Conservation (phyloP, 2,113 vertebrate species). For the Blennius ocellaris region DNA sequence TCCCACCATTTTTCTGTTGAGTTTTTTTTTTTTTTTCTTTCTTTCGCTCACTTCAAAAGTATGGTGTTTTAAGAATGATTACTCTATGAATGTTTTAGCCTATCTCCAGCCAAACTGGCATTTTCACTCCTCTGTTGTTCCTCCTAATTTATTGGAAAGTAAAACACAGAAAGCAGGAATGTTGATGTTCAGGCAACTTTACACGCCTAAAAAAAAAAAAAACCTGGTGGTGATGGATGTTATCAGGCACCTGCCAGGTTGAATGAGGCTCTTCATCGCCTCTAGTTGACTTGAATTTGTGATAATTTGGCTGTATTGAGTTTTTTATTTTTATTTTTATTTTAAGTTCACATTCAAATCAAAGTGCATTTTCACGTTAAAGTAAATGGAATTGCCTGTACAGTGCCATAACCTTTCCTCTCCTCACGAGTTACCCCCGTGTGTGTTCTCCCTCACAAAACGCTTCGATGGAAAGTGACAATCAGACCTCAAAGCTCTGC, state of each 20-base stretch:
- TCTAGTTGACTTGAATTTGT: background rate
- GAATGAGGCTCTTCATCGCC: background rate
- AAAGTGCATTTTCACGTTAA: constrained; percentile 47
- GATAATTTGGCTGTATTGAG: constrained; percentile 34
- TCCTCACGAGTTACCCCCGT: background rate
- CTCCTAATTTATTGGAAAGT: constrained; percentile 31
- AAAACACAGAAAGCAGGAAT: constrained; percentile 10
- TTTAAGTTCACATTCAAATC: constrained; percentile 33
- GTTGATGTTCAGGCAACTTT: constrained; percentile 15
- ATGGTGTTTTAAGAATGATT: constrained; percentile 56
- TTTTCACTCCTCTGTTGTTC: constrained; percentile 30
- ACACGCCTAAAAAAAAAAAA: background rate
- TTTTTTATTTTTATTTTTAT: background rate
- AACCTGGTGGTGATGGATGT: background rate
- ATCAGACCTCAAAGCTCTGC: constrained; percentile 66
- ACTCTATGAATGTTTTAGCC: constrained; percentile 60
- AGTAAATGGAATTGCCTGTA: constrained; percentile 46
- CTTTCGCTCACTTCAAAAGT: constrained; percentile 38
- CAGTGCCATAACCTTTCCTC: constrained; percentile 63
- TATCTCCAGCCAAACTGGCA: constrained; percentile 57
- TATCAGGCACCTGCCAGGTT: background rate
- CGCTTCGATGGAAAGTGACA: constrained; percentile 62
- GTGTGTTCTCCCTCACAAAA: background rate
- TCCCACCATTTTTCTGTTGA: constrained; percentile 32
- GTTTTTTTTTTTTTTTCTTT: constrained; percentile 7